phyloP scores from a whole-genome alignment of 2,797 vertebrate species.

The Sebastes taczanowskii region DNA sequence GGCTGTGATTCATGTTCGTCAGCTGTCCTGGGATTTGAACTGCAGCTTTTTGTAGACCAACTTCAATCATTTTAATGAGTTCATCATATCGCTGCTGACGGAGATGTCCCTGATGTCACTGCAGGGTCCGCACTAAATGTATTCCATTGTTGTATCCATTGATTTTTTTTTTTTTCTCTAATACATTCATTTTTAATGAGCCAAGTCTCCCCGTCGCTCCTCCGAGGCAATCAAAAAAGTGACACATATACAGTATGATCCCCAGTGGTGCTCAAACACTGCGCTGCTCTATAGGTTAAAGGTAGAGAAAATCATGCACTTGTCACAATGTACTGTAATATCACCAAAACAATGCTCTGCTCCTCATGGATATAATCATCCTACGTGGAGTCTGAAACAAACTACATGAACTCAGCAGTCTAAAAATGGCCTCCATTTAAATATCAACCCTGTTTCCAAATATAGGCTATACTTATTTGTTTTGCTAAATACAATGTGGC shows the following conservation, averaged over 20 bases:
- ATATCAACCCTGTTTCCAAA: background rate
- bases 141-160: slow-evolving; percentile 75
- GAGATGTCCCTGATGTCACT: slow-evolving; percentile 69
- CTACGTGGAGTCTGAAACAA: background rate
- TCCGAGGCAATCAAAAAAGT: slow-evolving; percentile 51
- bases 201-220: slow-evolving; percentile 30
- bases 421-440: background rate
- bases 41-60: slow-evolving; percentile 66
- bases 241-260: slow-evolving; percentile 34
- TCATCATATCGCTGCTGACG: slow-evolving; percentile 65
- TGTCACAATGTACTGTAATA: background rate
- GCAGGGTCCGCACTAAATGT: slow-evolving; percentile 56
- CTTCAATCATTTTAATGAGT: slow-evolving; percentile 80
- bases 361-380: background rate
- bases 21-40: slow-evolving; percentile 69
- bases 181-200: slow-evolving; percentile 73
- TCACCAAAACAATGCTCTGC: background rate
- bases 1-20: slow-evolving; percentile 62
- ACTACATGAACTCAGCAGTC: background rate
- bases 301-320: slow-evolving; percentile 14
- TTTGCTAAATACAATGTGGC: background rate
- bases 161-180: slow-evolving; percentile 49
- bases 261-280: slow-evolving; percentile 9
- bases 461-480: background rate
- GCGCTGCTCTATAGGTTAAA: slow-evolving; percentile 12